Conservation (phyloP, 2,888 invertebrate genomes). For the Thecophora atra region DNA sequence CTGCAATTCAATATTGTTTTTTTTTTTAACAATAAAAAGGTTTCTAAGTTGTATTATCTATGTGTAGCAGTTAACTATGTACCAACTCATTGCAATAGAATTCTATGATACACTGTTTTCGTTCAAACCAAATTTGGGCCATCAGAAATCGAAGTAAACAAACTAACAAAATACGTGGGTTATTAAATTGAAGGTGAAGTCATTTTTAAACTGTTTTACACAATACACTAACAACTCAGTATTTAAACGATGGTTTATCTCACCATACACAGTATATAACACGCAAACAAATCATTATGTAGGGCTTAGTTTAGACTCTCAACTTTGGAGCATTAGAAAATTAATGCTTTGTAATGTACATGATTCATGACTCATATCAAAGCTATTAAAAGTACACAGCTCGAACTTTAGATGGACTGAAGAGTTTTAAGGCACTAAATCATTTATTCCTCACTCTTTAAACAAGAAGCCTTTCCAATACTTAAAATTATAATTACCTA, state of each 20-base stretch:
- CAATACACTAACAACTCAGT: neutral
- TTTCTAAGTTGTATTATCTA: too few species aligned
- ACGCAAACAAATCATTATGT: too few species aligned
- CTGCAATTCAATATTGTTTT: too few species aligned
- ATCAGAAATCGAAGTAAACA: neutral
- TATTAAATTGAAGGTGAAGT: slow-evolving; percentile 15
- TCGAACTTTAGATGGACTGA: neutral
- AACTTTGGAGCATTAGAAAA: neutral
- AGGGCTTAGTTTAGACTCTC: too few species aligned
- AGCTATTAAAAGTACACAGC: neutral
- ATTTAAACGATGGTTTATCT: too few species aligned
- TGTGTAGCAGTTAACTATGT: neutral
- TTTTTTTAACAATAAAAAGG: too few species aligned
- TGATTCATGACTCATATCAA: slow-evolving; percentile 11
- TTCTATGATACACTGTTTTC: neutral
- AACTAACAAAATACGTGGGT: slow-evolving; percentile 3
- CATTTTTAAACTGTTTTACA: slow-evolving; percentile 3
- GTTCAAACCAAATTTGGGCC: neutral
- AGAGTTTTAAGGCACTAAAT: neutral
- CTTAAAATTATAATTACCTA: slow-evolving; percentile 28
- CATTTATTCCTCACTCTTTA: neutral
- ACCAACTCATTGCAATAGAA: too few species aligned
- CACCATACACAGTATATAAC: too few species aligned
- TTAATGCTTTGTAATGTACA: slow-evolving; percentile 1
- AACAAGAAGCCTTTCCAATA: neutral